Evolutionary conservation across 2,797 vertebrate species (phyloP).

Genomic region (Acanthis flammea): DNA sequence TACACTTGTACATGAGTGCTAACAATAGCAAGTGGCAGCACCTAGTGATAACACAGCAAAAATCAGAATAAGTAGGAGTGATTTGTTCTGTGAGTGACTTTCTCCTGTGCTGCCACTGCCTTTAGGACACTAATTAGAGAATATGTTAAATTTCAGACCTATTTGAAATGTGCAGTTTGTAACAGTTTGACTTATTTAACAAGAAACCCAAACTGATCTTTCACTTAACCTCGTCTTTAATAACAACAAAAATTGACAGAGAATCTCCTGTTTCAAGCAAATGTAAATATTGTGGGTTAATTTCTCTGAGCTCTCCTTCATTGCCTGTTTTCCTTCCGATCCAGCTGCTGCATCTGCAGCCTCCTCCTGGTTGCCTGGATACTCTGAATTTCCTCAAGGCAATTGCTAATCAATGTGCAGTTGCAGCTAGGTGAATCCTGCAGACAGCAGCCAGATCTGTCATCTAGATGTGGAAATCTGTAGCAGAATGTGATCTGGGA

Average conservation of each 20-base stretch:
- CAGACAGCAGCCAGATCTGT: constrained; percentile 63
- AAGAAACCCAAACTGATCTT: background rate
- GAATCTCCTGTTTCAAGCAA: background rate
- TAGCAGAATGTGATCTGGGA: constrained; percentile 29
- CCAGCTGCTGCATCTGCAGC: constrained; percentile 62
- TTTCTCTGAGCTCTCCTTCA: background rate
- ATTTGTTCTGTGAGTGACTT: background rate
- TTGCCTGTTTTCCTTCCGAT: constrained; percentile 16
- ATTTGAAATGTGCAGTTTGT: background rate
- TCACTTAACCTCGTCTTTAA: background rate
- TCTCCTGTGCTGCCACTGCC: background rate
- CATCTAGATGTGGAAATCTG: constrained; percentile 43
- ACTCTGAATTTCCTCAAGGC: constrained; percentile 69
- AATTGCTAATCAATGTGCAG: constrained; percentile 70
- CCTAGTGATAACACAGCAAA: background rate
- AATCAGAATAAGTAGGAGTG: background rate
- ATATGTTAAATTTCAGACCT: background rate
- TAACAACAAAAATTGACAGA: background rate
- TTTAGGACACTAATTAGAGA: background rate
- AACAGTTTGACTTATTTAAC: background rate
- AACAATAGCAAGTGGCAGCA: background rate
- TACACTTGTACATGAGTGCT: background rate
- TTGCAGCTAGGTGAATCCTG: constrained; percentile 70
- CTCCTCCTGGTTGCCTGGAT: constrained; percentile 64
- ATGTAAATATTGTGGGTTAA: background rate